A percentile compares a stretch with the other conserved stretches of the same genome.
Evolutionary conservation across 2,888 invertebrate genomes (phyloP).

Genomic region (Willowsia nigromaculata): DNA sequence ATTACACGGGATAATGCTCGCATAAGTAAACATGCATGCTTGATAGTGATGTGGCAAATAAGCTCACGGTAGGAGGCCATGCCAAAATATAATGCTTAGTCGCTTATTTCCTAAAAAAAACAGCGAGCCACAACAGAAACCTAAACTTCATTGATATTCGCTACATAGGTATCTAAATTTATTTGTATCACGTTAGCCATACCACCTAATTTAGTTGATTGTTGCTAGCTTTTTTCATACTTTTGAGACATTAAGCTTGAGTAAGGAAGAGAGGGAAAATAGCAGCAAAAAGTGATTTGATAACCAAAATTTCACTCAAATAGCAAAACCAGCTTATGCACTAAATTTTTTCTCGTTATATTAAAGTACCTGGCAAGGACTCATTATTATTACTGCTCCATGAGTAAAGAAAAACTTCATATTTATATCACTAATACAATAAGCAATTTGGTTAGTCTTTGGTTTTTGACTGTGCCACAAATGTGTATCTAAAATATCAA

Average conservation of each 20-base stretch:
- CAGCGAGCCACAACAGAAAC: not conserved
- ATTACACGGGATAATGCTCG: slow-evolving; percentile 2
- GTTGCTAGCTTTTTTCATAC: not conserved
- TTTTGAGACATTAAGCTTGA: too few relatives aligned
- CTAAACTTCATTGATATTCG: slow-evolving; percentile 27
- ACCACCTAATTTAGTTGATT: not conserved
- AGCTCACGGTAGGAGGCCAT: slow-evolving; percentile 7
- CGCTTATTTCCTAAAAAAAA: slow-evolving; percentile 2
- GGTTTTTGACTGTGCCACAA: not conserved
- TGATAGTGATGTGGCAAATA: not conserved
- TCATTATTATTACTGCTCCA: too few relatives aligned
- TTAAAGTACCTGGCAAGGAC: too few relatives aligned
- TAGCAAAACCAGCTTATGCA: too few relatives aligned
- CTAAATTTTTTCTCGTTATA: too few relatives aligned
- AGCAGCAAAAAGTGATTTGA: not conserved
- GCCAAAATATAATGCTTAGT: not conserved
- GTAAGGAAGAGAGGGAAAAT: not conserved
- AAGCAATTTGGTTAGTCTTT: not conserved
- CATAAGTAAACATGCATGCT: not conserved
- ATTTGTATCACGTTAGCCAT: not conserved
- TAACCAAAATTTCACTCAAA: too few relatives aligned
- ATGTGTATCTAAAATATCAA: not conserved
- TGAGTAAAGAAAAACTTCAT: too few relatives aligned
- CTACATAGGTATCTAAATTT: not conserved
- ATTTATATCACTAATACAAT: too few relatives aligned